Conservation (phyloP, 2,888 invertebrate genomes). For the Spatulosminthurus flaviceps region DNA sequence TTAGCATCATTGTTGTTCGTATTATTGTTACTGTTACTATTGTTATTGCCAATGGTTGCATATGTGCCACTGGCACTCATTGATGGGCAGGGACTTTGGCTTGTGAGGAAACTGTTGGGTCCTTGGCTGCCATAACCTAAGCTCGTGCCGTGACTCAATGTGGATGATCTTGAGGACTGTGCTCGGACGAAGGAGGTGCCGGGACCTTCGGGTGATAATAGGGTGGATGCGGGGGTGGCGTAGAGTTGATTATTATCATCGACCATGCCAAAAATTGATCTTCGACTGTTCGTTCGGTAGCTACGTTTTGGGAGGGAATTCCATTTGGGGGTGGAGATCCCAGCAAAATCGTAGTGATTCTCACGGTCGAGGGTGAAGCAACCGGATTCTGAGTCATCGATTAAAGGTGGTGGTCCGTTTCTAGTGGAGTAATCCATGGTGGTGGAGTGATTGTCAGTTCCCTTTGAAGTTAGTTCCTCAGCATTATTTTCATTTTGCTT, state of each 20-base stretch:
- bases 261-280: conserved; percentile 22
- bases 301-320: conserved; percentile 49
- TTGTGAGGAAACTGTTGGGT: conserved; percentile 43
- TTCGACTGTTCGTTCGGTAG: conserved; percentile 15
- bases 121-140: conserved; percentile 62
- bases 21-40: not conserved
- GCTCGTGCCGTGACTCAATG: conserved; percentile 58
- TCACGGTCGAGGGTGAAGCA: conserved; percentile 24
- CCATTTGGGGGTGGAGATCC: conserved; percentile 37
- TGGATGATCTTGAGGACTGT: conserved; percentile 58
- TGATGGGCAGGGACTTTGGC: conserved; percentile 56
- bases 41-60: conserved; percentile 33
- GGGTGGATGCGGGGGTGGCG: conserved; percentile 16
- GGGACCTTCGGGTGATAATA: not conserved
- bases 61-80: conserved; percentile 43
- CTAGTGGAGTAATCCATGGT: not conserved
- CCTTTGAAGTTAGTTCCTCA: not conserved
- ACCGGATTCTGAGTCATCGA: conserved; percentile 17
- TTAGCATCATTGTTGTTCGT: conserved; percentile 30
- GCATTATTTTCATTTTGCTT: not conserved
- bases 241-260: conserved; percentile 21
- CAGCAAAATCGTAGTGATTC: conserved; percentile 5
- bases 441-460: not conserved
- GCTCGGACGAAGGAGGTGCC: not conserved
- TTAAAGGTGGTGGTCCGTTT: too few species aligned